Evolutionary conservation across 2,797 vertebrate species (phyloP).

Genomic region (Sphaeramia orbicularis): DNA sequence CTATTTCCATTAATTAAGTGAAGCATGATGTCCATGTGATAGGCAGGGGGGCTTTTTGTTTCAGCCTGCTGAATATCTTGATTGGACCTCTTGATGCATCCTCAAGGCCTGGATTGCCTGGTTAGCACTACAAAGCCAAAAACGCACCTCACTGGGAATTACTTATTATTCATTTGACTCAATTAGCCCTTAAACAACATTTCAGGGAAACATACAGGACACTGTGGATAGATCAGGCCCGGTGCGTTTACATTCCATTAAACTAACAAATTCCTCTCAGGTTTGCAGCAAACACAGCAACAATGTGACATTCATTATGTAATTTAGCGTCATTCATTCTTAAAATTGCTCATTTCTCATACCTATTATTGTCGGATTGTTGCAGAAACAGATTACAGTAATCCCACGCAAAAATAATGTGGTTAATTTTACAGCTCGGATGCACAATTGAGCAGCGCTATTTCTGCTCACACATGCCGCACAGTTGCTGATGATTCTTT

Average conservation of each 20-base stretch:
- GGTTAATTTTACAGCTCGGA: background rate
- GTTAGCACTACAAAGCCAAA: slow-evolving; percentile 70
- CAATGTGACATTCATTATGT: slow-evolving; percentile 7
- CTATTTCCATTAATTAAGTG: slow-evolving; percentile 58
- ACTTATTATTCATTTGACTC: slow-evolving; percentile 61
- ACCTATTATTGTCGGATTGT: background rate
- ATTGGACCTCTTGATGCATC: slow-evolving; percentile 70
- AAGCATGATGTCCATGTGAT: slow-evolving; percentile 28
- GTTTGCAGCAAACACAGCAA: slow-evolving; percentile 6
- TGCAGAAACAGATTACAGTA: background rate
- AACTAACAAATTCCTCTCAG: slow-evolving; percentile 27
- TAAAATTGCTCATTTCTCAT: background rate
- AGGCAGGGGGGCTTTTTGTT: slow-evolving; percentile 51
- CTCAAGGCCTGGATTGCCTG: slow-evolving; percentile 52
- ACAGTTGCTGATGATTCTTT: too few species aligned
- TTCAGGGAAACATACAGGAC: slow-evolving; percentile 27
- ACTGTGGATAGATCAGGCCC: slow-evolving; percentile 8
- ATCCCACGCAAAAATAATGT: background rate
- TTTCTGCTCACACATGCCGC: background rate
- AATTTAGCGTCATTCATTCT: slow-evolving; percentile 13
- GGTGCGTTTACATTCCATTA: slow-evolving; percentile 33
- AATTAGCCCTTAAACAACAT: slow-evolving; percentile 51
- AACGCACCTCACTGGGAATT: slow-evolving; percentile 39
- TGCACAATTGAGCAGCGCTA: background rate
- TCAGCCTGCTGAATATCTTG: slow-evolving; percentile 40